Evolutionary conservation across 2,888 invertebrate species (phyloP).

Genomic region (Lypha dubia): DNA sequence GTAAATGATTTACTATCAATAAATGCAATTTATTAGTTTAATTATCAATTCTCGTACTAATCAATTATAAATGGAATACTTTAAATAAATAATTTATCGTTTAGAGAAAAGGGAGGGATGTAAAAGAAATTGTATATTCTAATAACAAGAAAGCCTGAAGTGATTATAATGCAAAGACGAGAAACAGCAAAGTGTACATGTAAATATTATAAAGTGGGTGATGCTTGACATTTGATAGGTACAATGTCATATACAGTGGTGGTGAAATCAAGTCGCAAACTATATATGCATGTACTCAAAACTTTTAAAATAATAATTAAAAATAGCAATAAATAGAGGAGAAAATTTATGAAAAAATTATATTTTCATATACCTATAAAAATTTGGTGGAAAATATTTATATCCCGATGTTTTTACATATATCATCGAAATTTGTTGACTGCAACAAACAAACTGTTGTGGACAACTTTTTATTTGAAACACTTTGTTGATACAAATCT

Average conservation of each 20-base stretch:
- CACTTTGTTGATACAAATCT: too few species aligned
- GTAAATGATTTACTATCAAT: constrained; percentile 23
- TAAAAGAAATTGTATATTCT: neutral
- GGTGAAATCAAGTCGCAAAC: neutral
- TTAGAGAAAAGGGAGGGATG: neutral
- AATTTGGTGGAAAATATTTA: too few species aligned
- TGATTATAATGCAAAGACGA: neutral
- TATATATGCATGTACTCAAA: too few species aligned
- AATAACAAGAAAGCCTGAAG: neutral
- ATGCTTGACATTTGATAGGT: constrained; percentile 44
- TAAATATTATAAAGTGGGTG: constrained; percentile 21
- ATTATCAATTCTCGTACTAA: constrained; percentile 14
- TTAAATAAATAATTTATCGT: constrained; percentile 20
- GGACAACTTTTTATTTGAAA: too few species aligned
- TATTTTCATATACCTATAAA: too few species aligned
- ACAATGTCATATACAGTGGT: constrained; percentile 42
- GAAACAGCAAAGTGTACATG: neutral
- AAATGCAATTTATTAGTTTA: constrained; percentile 35
- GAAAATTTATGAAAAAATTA: too few species aligned
- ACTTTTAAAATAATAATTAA: too few species aligned
- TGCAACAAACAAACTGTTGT: too few species aligned
- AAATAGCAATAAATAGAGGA: too few species aligned
- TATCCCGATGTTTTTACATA: too few species aligned
- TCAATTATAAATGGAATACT: constrained; percentile 6
- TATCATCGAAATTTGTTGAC: too few species aligned